Conservation (phyloP, 2,888 invertebrate species). For the Agonopterix heracliana region DNA sequence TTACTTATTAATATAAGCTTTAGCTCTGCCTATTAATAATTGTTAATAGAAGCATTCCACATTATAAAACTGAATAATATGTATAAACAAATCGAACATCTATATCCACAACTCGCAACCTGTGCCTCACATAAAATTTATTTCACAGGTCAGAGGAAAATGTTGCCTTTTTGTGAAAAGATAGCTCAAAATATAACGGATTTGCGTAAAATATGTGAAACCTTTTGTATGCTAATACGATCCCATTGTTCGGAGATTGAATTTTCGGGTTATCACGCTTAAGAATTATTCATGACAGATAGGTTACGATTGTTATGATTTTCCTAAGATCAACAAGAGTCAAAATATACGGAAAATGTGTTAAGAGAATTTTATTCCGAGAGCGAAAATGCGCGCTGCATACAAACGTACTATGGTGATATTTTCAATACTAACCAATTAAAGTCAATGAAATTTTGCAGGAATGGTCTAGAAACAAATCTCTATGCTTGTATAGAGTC, state of each 20-base stretch:
- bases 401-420: too few species aligned
- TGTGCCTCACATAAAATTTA: conserved; percentile 50
- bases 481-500: too few species aligned
- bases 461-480: too few species aligned
- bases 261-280: conserved; percentile 69
- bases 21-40: too few species aligned
- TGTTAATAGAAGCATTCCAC: too few species aligned
- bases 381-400: too few species aligned
- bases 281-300: conserved; percentile 70
- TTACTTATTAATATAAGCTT: too few species aligned
- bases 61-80: too few species aligned
- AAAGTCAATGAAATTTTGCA: too few species aligned
- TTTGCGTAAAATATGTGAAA: conserved; percentile 74
- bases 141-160: conserved; percentile 58
- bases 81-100: conserved; percentile 27
- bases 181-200: conserved; percentile 73
- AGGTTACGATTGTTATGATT: conserved; percentile 52
- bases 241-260: conserved; percentile 74
- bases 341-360: not conserved
- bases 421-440: too few species aligned
- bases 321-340: conserved; percentile 26
- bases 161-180: conserved; percentile 60
- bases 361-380: too few species aligned
- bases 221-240: conserved; percentile 75
- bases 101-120: conserved; percentile 28